Base-by-base conservation (phyloP, 2,797 vertebrate species). In the Acrocephalus scirpaceus region DNA sequence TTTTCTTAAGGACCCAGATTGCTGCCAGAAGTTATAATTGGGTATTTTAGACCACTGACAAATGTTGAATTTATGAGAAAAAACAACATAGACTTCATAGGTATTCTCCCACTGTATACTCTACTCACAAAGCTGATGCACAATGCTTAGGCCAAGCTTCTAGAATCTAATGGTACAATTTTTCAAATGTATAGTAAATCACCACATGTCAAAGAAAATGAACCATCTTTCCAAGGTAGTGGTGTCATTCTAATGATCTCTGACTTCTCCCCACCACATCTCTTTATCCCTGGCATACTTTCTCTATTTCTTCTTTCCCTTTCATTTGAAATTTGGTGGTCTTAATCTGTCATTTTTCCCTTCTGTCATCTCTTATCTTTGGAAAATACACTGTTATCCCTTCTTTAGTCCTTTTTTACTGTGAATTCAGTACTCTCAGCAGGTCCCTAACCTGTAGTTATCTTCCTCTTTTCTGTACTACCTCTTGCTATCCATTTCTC, bases 151-250 rank as follows among this genome's bases (percentile, higher is more conserved):
- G 30, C 47, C 56, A 88, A 82, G 64, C 34, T 87, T 82, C 56
- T 64, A 85, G 40, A 87, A 32, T 16, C 47, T 85, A 81, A 85
- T 23, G 30, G 44, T 27, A 32, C 6, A 16, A 62, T 70, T 91
- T 91, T 65, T 76, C 56, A 77, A 70, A 93, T 60, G 29, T 30
- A 38, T 3, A 66, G 77, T 60, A 86, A 84, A 87, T 69, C 32
- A 75, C 25, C 25, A 50, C 29, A 47, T 76, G 56, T 82, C 56
- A 85, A 45, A 93, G 48, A 29, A 71, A 86, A 91, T 9, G 9
- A 91, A 40, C 51, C 62, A 81, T 21, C 36, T 73, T 40, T 32
- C 9, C 29, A 70, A 51, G 17, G 4, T 22, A 36, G 20, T 42
- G 36, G 8, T 71, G 47, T 48, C 30, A 78, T 51, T 84, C 42